These are phyloP conservation scores for Tragopan temminckii DNA, from an alignment of 2,797 vertebrate species.

Conservation along the genomic window DNA sequence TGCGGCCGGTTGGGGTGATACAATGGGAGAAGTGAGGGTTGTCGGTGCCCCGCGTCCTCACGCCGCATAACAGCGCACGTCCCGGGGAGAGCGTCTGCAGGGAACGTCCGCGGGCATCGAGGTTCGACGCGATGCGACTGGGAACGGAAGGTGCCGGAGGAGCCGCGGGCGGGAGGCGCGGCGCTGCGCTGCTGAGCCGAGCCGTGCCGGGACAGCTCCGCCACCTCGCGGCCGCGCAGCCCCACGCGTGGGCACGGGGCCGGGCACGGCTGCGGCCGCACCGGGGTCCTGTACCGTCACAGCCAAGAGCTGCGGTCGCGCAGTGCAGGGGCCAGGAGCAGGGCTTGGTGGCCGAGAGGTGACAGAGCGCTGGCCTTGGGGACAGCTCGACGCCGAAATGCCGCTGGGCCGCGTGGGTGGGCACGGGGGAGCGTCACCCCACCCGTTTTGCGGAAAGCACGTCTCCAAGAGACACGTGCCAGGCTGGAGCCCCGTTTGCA, in stretches of 20 bases:
- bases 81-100: not conserved
- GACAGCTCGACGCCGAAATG: accelerated
- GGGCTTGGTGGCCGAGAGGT: not conserved
- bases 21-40: accelerated
- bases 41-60: accelerated
- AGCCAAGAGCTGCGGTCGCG: accelerated
- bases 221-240: not conserved
- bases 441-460: not conserved
- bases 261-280: too few relatives aligned
- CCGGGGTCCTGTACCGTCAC: accelerated
- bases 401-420: accelerated
- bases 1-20: not conserved
- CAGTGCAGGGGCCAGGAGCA: accelerated
- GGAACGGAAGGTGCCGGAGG: not conserved
- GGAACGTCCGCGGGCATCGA: accelerated
- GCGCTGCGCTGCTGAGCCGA: not conserved
- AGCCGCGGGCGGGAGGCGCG: not conserved
- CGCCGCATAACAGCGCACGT: not conserved
- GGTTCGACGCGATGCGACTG: not conserved
- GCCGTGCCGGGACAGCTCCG: not conserved
- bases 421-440: accelerated
- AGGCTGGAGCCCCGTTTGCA: not conserved
- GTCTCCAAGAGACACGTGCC: not conserved
- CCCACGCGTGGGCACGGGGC: not conserved
- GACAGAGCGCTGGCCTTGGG: not conserved